These are phyloP conservation scores for Penaeus chinensis DNA, from an alignment of 1,140 invertebrate species.

Conservation along the genomic window DNA sequence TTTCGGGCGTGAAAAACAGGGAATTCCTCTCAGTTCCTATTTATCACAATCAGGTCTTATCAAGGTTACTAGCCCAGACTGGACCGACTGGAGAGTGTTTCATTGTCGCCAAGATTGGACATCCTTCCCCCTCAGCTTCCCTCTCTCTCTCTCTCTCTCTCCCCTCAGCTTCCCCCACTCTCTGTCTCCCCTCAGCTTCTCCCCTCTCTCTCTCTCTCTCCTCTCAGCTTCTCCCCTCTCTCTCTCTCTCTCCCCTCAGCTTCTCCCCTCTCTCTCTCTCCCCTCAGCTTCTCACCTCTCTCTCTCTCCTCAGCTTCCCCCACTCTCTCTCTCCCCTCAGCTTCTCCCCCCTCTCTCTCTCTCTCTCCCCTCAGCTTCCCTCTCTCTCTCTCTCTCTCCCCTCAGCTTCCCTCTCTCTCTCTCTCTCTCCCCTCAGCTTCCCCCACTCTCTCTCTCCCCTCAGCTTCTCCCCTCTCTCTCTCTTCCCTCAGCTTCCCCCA, in stretches of 20 bases:
- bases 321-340: too few species aligned
- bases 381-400: neutral
- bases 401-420: neutral
- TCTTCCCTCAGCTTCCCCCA: neutral
- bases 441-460: neutral
- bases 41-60: slow-evolving; percentile 49
- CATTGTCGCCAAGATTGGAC: slow-evolving; percentile 53
- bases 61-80: slow-evolving; percentile 24
- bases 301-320: neutral
- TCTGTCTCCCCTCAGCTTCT: neutral
- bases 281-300: neutral
- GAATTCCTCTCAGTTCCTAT: slow-evolving; percentile 54
- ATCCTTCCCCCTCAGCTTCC: slow-evolving; percentile 7
- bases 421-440: neutral
- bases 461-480: neutral
- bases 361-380: too few species aligned
- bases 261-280: neutral
- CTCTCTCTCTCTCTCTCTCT: slow-evolving; percentile 1
- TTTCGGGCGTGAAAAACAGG: slow-evolving; percentile 46
- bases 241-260: neutral
- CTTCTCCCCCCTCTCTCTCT: too few species aligned
- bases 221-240: neutral
- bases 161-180: neutral
- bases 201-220: neutral
- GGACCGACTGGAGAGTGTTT: slow-evolving; percentile 32